Evolutionary conservation across 1,140 invertebrate genomes (phyloP), one percentile per base, ranked within the genome.

Genomic region (Chrysoperla carnea): DNA sequence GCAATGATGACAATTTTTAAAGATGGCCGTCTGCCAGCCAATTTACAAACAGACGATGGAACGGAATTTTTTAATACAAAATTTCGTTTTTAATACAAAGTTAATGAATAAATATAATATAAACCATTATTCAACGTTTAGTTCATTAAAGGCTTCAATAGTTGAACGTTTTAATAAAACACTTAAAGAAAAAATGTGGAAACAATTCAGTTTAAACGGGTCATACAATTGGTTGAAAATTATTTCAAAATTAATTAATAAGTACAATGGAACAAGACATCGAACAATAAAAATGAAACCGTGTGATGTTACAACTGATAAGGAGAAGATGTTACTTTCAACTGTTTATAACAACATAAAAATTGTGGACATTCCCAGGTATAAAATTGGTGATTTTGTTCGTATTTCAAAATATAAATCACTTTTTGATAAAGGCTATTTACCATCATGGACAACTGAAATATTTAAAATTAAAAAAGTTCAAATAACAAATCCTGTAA

Each of bases 151-250:
- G 55, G 60, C 55, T 11, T 40, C 51, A 2, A 51, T 65, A 37
- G 51, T 56, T 37, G 63, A 67, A 54, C 42, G 64, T 28, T 61
- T 61, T 23, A 59, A 61, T 53, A 42, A 56, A 36, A 64, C 55
- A 31, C 38, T 66, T 29, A 64, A 62, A 53, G 40, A 38, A 6
- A 46, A 39, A 39, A 52, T 67, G 48, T 66, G 42, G 42, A 52
- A 51, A 46, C 47, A 52, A 42, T 62, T 66, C 46, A 61, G 53
- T 39, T 40, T 51, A 40, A 37, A 48, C 28, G 57, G 60, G 9
- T 54, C 46, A 14, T 46, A 52, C 31, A 50, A 48, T 40, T 64
- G 52, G 39, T 37, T 59, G 12, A 41, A 60, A 46, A 46, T 53
- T 2, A 37, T 67, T 41, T 36, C 36, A 7, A 23, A 53, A 29